These are phyloP conservation scores for Columba guinea DNA, from an alignment of 2,797 vertebrate species.

Conservation along the genomic window DNA sequence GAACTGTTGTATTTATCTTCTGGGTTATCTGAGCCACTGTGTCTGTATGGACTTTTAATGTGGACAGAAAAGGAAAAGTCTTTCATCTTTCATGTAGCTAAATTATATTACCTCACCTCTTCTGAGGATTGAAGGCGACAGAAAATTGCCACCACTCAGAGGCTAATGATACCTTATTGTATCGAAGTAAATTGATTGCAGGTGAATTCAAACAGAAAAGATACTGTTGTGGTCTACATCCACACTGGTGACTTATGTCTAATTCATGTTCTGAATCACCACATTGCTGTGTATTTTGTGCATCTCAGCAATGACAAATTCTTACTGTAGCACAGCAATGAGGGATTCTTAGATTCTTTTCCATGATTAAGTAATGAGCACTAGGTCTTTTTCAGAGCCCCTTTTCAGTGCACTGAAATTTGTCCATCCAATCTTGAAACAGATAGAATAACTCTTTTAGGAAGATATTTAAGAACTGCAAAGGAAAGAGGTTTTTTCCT, in stretches of 20 bases:
- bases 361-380: neutral
- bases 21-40: neutral
- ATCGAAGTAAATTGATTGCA: neutral
- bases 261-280: fast-evolving
- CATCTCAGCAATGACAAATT: neutral
- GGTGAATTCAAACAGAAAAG: neutral
- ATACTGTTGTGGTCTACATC: neutral
- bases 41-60: neutral
- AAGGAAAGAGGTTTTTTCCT: neutral
- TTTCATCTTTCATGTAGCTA: neutral
- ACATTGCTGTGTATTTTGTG: neutral
- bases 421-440: neutral
- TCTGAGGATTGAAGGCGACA: neutral
- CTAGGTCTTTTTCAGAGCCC: neutral
- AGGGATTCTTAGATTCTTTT: neutral
- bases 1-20: neutral
- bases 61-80: neutral
- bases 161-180: neutral
- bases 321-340: neutral
- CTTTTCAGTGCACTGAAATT: neutral
- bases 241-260: neutral
- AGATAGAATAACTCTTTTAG: neutral
- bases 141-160: neutral
- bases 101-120: neutral
- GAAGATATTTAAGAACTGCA: neutral